Base-by-base conservation (phyloP, 2,888 invertebrate genomes). In the Aspidiotus rigidus region DNA sequence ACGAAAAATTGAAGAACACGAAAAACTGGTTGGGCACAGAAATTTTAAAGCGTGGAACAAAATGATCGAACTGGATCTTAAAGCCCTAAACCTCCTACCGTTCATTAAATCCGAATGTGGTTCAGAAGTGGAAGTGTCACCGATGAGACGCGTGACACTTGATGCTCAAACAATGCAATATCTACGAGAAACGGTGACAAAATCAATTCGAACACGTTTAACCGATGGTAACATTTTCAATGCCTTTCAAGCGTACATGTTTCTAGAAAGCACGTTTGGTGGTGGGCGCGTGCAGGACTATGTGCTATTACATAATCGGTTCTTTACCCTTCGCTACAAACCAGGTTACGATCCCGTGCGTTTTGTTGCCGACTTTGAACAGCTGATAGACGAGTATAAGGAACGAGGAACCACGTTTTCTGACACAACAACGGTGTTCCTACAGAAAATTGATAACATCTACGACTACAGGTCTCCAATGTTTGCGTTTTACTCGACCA, bases 131-230 rank as follows among this genome's bases (percentile, higher is more conserved):
- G 59, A 17, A 7, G 59, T 59, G 13, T 59, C 59, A 13, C 59
- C 59, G 13, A 59, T 13, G 7, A 6, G 59, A 8, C 16, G 59
- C 10, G 59, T 59, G 6, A 28, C 28, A 7, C 59, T 59, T 6
- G 59, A 59, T 28, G 59, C 59, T 17, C 59, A 59, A 13, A 13
- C 59, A 13, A 8, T 59, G 28, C 59, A 59, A 28, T 59, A 59
- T 39, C 11, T 59, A 10, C 16, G 28, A 39, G 59, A 16, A 16
- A 17, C 59, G 13, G 59, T 59, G 11, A 17, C 59, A 59, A 59
- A 59, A 59, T 59, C 59, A 9, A 17, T 59, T 8, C 11, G 13
- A 7, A 8, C 8, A 10, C 10, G 17, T 10, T 7, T 59, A 16
- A 6, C 16, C 7, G 59, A 59, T 10, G n/a, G n/a, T n/a, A n/a